Conservation (phyloP, 2,113 vertebrate genomes). For the Erythrocercus mccallii region DNA sequence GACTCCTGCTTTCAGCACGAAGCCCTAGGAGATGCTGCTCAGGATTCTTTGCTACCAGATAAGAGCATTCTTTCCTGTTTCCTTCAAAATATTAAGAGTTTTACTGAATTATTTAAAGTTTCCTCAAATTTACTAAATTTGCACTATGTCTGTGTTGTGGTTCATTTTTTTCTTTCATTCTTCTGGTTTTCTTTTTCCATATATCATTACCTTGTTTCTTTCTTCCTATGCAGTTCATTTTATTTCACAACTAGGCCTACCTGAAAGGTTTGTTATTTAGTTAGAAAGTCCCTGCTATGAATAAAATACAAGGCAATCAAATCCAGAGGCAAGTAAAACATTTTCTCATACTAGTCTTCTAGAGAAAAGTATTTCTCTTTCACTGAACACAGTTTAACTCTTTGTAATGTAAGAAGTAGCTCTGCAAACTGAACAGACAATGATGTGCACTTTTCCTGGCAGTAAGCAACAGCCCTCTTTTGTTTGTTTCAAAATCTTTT, state of each 20-base stretch:
- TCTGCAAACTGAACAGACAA: neutral
- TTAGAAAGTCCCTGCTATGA: neutral
- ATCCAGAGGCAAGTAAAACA: neutral
- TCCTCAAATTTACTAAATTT: neutral
- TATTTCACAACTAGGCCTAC: neutral
- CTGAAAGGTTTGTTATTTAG: neutral
- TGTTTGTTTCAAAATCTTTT: neutral
- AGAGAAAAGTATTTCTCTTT: neutral
- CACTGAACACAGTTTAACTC: neutral
- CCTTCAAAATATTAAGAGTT: neutral
- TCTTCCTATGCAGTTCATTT: neutral
- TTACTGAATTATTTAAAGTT: neutral
- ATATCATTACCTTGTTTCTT: neutral
- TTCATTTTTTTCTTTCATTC: neutral
- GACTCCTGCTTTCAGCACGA: neutral
- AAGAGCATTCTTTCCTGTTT: neutral
- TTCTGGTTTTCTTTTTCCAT: neutral
- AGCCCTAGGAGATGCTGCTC: neutral
- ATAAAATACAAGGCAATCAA: neutral
- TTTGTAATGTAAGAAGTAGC: neutral
- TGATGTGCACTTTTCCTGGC: neutral
- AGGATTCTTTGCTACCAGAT: neutral
- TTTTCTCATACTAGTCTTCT: neutral
- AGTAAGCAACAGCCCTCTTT: neutral
- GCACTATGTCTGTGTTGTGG: neutral